Evolutionary conservation across 2,113 vertebrate genomes (phyloP).

Genomic region (Caracal caracal): DNA sequence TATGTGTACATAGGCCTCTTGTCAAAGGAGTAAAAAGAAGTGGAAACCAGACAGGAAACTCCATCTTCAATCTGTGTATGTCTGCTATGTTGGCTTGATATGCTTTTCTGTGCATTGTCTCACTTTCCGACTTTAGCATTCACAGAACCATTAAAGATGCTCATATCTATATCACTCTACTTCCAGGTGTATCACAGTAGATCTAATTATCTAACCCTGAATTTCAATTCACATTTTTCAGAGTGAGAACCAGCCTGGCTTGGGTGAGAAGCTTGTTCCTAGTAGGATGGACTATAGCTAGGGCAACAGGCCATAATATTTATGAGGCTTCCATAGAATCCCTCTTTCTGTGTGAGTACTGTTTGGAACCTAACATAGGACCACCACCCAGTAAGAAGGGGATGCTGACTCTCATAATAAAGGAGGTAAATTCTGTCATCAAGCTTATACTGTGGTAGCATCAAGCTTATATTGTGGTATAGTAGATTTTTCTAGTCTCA

Average conservation of each 20-base stretch:
- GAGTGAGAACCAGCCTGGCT: not conserved
- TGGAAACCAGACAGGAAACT: not conserved
- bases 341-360: not conserved
- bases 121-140: not conserved
- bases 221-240: not conserved
- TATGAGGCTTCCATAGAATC: not conserved
- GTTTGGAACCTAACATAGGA: not conserved
- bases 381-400: not conserved
- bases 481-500: not conserved
- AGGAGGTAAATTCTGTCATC: not conserved
- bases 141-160: fast-evolving
- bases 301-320: not conserved
- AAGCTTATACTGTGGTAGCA: not conserved
- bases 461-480: not conserved
- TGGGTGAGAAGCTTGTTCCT: not conserved
- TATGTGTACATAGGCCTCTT: not conserved
- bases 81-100: not conserved
- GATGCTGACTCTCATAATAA: not conserved
- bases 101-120: not conserved
- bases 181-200: not conserved
- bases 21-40: not conserved
- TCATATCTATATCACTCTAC: not conserved
- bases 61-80: not conserved
- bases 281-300: not conserved
- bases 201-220: not conserved